phyloP scores from a whole-genome alignment of 2,113 vertebrate species.

The Callospermophilus lateralis region DNA sequence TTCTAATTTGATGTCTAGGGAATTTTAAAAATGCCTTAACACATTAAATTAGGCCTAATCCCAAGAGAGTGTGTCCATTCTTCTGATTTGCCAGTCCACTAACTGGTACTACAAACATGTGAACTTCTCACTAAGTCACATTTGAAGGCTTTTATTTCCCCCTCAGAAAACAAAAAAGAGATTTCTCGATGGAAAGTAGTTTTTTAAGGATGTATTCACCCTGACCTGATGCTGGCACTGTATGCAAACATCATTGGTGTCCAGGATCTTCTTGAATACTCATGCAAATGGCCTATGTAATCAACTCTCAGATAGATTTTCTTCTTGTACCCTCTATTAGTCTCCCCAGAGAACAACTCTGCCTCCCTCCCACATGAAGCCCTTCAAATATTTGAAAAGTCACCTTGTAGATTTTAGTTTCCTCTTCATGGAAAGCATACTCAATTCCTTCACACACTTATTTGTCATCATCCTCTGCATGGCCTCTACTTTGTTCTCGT shows the following conservation, averaged over 20 bases:
- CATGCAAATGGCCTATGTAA: background rate
- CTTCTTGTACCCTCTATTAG: background rate
- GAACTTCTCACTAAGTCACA: background rate
- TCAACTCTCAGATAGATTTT: background rate
- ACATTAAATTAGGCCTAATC: background rate
- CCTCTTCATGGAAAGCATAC: background rate
- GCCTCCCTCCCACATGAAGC: background rate
- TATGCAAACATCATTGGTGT: background rate
- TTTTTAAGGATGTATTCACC: background rate
- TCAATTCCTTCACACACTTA: background rate
- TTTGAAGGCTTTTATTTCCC: background rate
- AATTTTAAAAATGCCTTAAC: background rate
- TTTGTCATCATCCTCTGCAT: background rate
- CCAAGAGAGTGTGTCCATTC: background rate
- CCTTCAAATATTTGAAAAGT: background rate
- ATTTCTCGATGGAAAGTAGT: background rate
- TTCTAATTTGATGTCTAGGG: too few species aligned
- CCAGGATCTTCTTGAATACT: background rate
- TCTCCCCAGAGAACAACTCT: background rate
- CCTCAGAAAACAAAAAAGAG: conserved; percentile 16
- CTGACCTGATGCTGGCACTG: background rate
- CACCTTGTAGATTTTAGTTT: background rate
- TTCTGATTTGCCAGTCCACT: background rate
- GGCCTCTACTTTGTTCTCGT: background rate
- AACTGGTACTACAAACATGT: background rate